Evolutionary conservation across 2,888 invertebrate species (phyloP).

Genomic region (Pammene fasciana): DNA sequence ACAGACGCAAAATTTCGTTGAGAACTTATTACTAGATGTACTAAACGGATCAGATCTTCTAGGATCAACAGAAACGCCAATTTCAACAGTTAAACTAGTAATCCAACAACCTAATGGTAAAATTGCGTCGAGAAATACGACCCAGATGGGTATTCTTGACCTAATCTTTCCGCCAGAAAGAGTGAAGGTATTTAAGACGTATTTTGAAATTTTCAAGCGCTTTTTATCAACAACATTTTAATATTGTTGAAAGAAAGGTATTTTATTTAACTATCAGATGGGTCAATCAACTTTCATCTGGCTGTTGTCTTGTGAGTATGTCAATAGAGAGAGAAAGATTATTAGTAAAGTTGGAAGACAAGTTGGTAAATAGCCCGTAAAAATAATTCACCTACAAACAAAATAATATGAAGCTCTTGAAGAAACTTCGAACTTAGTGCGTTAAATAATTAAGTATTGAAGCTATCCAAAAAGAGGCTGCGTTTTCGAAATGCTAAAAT

Average conservation of each 20-base stretch:
- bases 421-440: too few species aligned
- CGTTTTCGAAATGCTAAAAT: too few species aligned
- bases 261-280: too few species aligned
- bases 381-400: too few species aligned
- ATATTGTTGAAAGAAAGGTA: not conserved
- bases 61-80: not conserved
- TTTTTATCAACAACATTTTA: constrained; percentile 65
- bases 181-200: constrained; percentile 62
- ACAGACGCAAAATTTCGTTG: not conserved
- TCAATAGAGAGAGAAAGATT: too few species aligned
- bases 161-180: constrained; percentile 64
- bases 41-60: not conserved
- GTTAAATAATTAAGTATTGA: too few species aligned
- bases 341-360: too few species aligned
- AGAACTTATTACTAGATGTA: not conserved
- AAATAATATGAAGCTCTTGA: too few species aligned
- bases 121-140: constrained; percentile 52
- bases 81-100: not conserved
- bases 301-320: too few species aligned
- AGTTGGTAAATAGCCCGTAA: too few species aligned
- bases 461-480: too few species aligned
- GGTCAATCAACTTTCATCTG: too few species aligned
- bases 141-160: constrained; percentile 64
- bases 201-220: constrained; percentile 61
- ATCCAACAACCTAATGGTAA: not conserved